Base-by-base conservation (phyloP, 2,113 vertebrate species). In the Origma solitaria region DNA sequence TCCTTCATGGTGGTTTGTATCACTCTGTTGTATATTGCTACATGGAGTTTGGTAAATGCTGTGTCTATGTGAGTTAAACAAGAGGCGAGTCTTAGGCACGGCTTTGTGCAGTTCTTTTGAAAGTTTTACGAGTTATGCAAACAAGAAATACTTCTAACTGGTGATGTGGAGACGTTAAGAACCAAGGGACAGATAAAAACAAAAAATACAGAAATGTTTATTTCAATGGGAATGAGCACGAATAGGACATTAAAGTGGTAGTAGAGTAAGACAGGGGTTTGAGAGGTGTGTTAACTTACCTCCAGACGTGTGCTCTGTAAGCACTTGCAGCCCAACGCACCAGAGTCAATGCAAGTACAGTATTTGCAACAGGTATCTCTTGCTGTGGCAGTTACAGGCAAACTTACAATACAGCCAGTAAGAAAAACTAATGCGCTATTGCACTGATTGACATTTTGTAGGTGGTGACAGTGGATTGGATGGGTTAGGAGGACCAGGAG, bases 381-480 rank as follows among this genome's bases (percentile, higher is more conserved):
- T 76, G 69, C 88, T 94, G 2, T 73, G 76, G 79, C 38, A 70
- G 28, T 40, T 33, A 40, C 61, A 73, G 64, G 24, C 40, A 65
- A 51, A 64, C 23, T 66, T 47, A 20, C 40, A 53, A 51, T 50
- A n/a, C 28, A 65, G 12, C 64, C 54, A 70, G 38, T 92, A 88
- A 35, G 82, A 47, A 84, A 84, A 96, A 92, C 37, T 93, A 92
- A 81, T 89, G 37, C 31, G 53, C 44, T 72, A 1, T 86, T 77
- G 47, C 79, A 38, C 69, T 75, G 33, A 68, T 97, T 97, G 83
- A 42, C 91, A 86, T 92, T 93, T 98, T 97, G 40, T 90, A 98
- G 98, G 98, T 97, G 98, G 97, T 96, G 98, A 98, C 81, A 97
- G 98, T 96, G 98, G 98, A 97, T 98, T 98, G 97, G 98, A 98